Evolutionary conservation across 2,113 vertebrate genomes (phyloP), one percentile per base, ranked within the genome.

Genomic region (Clupea harengus): DNA sequence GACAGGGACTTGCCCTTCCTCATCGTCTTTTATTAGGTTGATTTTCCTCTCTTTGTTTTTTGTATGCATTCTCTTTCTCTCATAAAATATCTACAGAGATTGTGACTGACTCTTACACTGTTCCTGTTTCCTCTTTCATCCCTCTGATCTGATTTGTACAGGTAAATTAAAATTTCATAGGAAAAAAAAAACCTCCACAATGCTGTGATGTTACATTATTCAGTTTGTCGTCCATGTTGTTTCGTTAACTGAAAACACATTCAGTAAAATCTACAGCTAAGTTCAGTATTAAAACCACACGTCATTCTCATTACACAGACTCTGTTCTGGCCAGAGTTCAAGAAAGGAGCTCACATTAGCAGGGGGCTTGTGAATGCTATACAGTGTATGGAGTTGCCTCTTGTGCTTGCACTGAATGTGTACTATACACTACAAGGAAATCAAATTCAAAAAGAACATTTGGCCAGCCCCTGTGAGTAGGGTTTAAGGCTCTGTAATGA

Each of bases 141-240:
- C 54, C 60, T 81, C 88, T 64, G 81, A 32, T 47, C 18, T 89
- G 87, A 91, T 89, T 93, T 94, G 88, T 92, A 94, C 91, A 93
- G 90, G 88, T 87, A 87, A 87, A 91, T 89, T 88, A 75, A 87
- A 89, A 39, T 91, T 90, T 90, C 86, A 87, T 91, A 89, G 86
- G 88, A 93, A 91, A 93, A 91, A 78, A 5, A 83, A 39, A 78
- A 72, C 64, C 39, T 39, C 39, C 2, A 72, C 64, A 72, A 32
- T 32, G 10, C 25, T 78, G 28, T 39, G 28, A 32, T 78, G 72
- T 78, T 75, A 28, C 67, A 75, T 75, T 32, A 44, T 78, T 78
- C 72, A 78, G 45, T 85, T n/a, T 86, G 64, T 82, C 44, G 78
- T 82, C 84, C 50, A 83, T 75, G 72, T 13, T 83, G 83, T 85